phyloP scores from a whole-genome alignment of 1,140 invertebrate genomes.

The Ctenoplectra terminalis region DNA sequence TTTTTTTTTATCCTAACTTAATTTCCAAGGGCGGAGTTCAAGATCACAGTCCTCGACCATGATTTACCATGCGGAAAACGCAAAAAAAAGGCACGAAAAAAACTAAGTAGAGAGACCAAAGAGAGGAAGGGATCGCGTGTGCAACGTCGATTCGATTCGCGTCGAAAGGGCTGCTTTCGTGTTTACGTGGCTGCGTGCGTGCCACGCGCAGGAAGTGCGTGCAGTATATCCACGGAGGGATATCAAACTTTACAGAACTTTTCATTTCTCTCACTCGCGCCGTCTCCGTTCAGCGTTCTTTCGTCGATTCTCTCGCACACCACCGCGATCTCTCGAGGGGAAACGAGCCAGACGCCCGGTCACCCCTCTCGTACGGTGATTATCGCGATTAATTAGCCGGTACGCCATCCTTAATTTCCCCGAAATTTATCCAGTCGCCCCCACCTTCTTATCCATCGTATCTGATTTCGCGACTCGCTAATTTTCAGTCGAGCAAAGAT shows the following conservation, averaged over 20 bases:
- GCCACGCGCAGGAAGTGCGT: slow-evolving; percentile 56
- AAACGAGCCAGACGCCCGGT: background rate
- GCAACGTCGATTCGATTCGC: slow-evolving; percentile 51
- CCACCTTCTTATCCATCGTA: too few relatives aligned
- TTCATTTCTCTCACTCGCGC: slow-evolving; percentile 52
- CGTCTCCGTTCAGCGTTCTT: background rate
- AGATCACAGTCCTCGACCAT: background rate
- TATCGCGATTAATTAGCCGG: slow-evolving; percentile 46
- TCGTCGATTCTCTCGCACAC: background rate
- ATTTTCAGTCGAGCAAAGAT: background rate
- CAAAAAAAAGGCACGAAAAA: too few relatives aligned
- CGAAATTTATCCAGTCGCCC: too few relatives aligned
- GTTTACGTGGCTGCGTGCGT: slow-evolving; percentile 37
- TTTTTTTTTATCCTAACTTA: slow-evolving; percentile 8
- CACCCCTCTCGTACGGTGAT: background rate
- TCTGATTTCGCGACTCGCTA: slow-evolving; percentile 12
- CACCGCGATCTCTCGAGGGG: background rate
- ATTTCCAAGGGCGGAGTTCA: background rate
- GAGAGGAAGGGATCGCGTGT: slow-evolving; percentile 46
- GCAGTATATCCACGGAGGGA: slow-evolving; percentile 26
- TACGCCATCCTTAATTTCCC: slow-evolving; percentile 37
- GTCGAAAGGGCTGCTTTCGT: slow-evolving; percentile 31
- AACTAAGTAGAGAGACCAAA: background rate
- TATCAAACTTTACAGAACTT: slow-evolving; percentile 62
- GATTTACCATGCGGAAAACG: background rate